A percentile compares a stretch with the other conserved stretches of the same genome.
phyloP scores from a whole-genome alignment of 2,113 vertebrate species.

The Bungarus multicinctus region DNA sequence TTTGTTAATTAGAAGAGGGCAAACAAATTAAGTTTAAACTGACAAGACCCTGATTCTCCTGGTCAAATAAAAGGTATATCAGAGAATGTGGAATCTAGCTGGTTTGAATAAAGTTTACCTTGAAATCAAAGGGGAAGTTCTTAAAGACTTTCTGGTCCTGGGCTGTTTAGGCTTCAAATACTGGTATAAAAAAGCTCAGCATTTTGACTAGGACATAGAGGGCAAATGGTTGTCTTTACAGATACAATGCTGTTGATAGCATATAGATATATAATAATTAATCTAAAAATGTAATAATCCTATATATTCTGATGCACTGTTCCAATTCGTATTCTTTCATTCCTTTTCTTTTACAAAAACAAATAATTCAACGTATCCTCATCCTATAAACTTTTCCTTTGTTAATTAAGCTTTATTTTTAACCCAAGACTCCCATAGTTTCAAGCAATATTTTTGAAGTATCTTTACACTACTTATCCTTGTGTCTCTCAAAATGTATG shows the following conservation, averaged over 20 bases:
- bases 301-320: neutral
- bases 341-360: neutral
- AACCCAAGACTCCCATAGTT: constrained; percentile 5
- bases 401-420: neutral
- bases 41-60: neutral
- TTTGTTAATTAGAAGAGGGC: neutral
- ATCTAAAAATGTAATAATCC: neutral
- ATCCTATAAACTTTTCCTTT: constrained; percentile 8
- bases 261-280: neutral
- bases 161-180: neutral
- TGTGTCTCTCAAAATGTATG: constrained; percentile 31
- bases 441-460: constrained; percentile 7
- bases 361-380: constrained; percentile 16
- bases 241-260: neutral
- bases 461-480: constrained; percentile 16
- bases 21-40: neutral
- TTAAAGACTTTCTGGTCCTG: neutral
- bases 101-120: neutral
- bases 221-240: neutral
- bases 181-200: neutral
- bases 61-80: neutral
- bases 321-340: neutral
- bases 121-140: neutral
- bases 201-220: neutral
- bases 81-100: neutral